Evolutionary conservation across 2,113 vertebrate genomes (phyloP).

Genomic region (Chloropsis cyanopogon): DNA sequence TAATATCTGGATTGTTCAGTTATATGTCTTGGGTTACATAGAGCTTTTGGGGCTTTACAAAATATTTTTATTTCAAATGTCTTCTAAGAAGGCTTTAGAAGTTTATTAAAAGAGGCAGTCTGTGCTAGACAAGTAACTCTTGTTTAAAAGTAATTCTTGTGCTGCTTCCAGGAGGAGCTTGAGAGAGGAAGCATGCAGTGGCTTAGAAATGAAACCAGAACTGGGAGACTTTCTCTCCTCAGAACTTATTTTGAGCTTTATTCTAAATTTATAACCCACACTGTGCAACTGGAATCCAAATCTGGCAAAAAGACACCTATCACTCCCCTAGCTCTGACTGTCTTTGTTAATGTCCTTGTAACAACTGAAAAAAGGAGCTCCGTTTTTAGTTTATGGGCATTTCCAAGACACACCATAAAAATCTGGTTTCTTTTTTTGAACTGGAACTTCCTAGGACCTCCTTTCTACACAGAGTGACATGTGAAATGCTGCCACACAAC

Average conservation of each 20-base stretch:
- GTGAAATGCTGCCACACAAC: neutral
- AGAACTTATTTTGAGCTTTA: constrained; percentile 28
- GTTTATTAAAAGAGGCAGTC: neutral
- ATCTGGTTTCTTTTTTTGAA: neutral
- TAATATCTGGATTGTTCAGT: neutral
- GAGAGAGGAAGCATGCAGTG: neutral
- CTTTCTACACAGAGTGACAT: neutral
- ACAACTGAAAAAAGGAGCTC: neutral
- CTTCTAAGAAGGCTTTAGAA: neutral
- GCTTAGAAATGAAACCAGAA: constrained; percentile 30
- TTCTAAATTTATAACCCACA: constrained; percentile 30
- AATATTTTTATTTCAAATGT: constrained; percentile 17
- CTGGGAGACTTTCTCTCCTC: neutral
- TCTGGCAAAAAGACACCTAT: neutral
- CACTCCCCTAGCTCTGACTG: neutral
- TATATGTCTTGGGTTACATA: neutral
- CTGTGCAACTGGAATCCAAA: neutral
- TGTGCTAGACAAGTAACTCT: constrained; percentile 31
- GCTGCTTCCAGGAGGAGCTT: constrained; percentile 19
- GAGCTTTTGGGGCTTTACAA: neutral
- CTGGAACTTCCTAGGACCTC: neutral
- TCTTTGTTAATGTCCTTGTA: neutral
- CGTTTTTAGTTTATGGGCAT: neutral
- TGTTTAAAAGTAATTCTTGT: constrained; percentile 42
- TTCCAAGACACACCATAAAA: neutral